Percentiles rank a stretch among this genome's conserved stretches.
Conservation (phyloP, 2,888 invertebrate genomes). For the Nezara viridula region DNA sequence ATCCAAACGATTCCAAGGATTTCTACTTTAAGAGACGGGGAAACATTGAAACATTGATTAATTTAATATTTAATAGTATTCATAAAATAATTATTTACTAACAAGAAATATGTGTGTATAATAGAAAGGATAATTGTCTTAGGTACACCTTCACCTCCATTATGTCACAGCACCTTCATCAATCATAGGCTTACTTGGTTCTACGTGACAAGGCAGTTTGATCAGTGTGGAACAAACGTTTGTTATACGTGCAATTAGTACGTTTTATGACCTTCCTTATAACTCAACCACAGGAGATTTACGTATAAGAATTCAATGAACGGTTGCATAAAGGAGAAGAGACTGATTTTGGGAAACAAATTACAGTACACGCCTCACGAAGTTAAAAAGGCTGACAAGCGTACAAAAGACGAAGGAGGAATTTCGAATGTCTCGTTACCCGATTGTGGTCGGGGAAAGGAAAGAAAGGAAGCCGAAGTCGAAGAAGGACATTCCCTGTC, state of each 20-base stretch:
- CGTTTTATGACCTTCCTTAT: not conserved
- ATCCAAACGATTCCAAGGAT: not conserved
- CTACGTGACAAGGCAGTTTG: not conserved
- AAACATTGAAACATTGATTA: too few relatives aligned
- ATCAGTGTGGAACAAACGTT: not conserved
- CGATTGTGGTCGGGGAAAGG: conserved; percentile 23
- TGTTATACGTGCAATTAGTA: not conserved
- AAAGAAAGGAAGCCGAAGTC: not conserved
- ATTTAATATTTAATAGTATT: too few relatives aligned
- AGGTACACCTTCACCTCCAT: not conserved
- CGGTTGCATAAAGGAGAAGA: not conserved
- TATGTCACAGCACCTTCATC: not conserved
- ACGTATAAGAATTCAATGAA: not conserved
- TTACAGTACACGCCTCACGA: not conserved
- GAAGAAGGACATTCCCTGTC: not conserved
- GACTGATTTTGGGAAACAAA: not conserved
- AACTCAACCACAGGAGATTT: not conserved
- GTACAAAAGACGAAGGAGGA: not conserved
- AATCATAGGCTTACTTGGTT: not conserved
- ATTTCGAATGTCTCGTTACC: not conserved
- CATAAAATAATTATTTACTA: too few relatives aligned
- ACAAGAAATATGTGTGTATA: not conserved
- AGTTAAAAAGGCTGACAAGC: not conserved
- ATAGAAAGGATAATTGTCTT: not conserved
- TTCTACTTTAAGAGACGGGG: not conserved